Percentiles rank a stretch among this genome's conserved stretches.
phyloP scores from a whole-genome alignment of 2,113 vertebrate species.

The Epinephelus cyanopodus region DNA sequence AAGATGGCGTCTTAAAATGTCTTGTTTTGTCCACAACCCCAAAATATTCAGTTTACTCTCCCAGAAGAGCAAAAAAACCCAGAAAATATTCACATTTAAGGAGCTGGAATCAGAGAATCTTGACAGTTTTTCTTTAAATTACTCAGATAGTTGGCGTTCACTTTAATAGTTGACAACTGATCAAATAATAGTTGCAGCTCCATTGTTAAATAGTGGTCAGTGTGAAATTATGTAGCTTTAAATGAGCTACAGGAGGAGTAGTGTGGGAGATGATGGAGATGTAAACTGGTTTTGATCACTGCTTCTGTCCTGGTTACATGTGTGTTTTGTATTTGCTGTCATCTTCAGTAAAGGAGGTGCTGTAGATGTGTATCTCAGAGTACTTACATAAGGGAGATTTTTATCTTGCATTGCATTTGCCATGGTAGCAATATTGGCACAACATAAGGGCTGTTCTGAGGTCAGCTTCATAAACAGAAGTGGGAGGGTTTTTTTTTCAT shows the following conservation, averaged over 20 bases:
- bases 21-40: no score
- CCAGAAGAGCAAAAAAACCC: no score
- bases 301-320: no score
- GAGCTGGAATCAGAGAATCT: no score
- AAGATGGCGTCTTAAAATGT: no score
- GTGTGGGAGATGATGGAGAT: neutral
- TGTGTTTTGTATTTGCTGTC: neutral
- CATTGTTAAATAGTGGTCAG: neutral
- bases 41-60: no score
- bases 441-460: slow-evolving; percentile 43
- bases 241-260: neutral
- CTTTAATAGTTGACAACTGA: no score
- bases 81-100: no score
- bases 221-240: neutral
- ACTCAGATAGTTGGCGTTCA: no score
- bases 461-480: slow-evolving; percentile 46
- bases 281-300: neutral
- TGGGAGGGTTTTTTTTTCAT: slow-evolving; percentile 52
- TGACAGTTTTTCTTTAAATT: no score
- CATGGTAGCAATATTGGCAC: neutral
- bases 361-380: neutral
- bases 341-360: neutral
- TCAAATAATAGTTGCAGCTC: no score
- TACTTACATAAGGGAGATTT: neutral
- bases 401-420: neutral